Evolutionary conservation across 2,888 invertebrate genomes (phyloP).

Genomic region (Xanthia icteritia): DNA sequence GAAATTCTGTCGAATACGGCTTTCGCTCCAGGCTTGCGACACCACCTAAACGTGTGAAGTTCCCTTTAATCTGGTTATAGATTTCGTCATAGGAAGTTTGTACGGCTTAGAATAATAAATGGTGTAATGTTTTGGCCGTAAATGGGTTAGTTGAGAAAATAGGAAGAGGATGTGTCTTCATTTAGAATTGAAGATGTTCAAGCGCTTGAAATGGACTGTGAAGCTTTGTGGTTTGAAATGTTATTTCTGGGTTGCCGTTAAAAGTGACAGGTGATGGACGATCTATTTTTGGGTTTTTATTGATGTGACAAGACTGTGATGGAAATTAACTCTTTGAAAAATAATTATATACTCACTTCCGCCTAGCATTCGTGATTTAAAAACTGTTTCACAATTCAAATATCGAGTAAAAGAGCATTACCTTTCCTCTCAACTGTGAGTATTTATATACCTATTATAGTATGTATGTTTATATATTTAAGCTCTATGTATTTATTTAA

Average conservation of each 20-base stretch:
- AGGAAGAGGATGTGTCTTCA: conserved; percentile 43
- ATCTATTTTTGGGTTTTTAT: not conserved
- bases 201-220: conserved; percentile 25
- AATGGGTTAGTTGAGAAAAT: conserved; percentile 40
- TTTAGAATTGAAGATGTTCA: conserved; percentile 17
- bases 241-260: conserved; percentile 25
- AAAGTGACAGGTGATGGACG: conserved; percentile 14
- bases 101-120: conserved; percentile 49
- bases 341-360: too few relatives aligned
- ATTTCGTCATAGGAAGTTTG: conserved; percentile 64
- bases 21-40: conserved; percentile 54
- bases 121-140: conserved; percentile 38
- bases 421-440: too few relatives aligned
- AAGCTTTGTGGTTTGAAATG: conserved; percentile 17
- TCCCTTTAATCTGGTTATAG: conserved; percentile 47
- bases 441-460: too few relatives aligned
- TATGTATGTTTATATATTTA: too few relatives aligned
- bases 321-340: conserved; percentile 5
- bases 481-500: too few relatives aligned
- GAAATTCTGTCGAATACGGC: conserved; percentile 57
- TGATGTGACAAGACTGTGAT: conserved; percentile 33
- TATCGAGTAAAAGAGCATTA: too few relatives aligned
- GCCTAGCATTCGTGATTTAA: too few relatives aligned
- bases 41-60: conserved; percentile 43
- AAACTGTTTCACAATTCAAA: too few relatives aligned